Evolutionary conservation across 1,140 invertebrate genomes (phyloP).

Genomic region (Aporrectodea caliginosa): DNA sequence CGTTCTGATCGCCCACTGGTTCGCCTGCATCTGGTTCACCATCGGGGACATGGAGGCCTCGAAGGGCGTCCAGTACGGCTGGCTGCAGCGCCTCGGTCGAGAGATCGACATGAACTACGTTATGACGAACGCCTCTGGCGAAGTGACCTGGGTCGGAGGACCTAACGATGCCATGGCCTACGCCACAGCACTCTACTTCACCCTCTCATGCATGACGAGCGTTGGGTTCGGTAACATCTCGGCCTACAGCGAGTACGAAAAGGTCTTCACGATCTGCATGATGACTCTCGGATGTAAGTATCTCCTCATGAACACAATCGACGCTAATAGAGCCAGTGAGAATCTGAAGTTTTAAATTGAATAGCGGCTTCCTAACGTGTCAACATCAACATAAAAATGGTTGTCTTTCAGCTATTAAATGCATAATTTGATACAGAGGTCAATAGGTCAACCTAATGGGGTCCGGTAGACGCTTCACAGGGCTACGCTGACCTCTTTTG

Average conservation of each 20-base stretch:
- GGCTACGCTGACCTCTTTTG: no score
- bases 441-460: no score
- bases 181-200: slow-evolving; percentile 96
- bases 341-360: no score
- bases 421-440: no score
- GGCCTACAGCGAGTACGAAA: slow-evolving; percentile 97
- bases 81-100: background rate
- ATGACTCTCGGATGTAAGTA: slow-evolving; percentile 93
- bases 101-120: slow-evolving; percentile 18
- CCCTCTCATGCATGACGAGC: slow-evolving; percentile 99
- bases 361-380: no score
- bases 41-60: slow-evolving; percentile 54
- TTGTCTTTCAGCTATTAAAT: no score
- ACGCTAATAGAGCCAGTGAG: no score
- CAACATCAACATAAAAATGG: no score
- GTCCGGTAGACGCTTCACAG: no score
- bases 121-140: slow-evolving; percentile 41
- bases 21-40: slow-evolving; percentile 92
- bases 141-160: slow-evolving; percentile 40
- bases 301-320: background rate
- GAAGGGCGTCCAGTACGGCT: slow-evolving; percentile 28
- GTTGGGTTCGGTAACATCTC: slow-evolving; percentile 99
- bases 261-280: slow-evolving; percentile 97
- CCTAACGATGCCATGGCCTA: slow-evolving; percentile 62
- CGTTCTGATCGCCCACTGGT: slow-evolving; percentile 56